Conservation (phyloP, 2,113 vertebrate species). For the Carettochelys insculpta region DNA sequence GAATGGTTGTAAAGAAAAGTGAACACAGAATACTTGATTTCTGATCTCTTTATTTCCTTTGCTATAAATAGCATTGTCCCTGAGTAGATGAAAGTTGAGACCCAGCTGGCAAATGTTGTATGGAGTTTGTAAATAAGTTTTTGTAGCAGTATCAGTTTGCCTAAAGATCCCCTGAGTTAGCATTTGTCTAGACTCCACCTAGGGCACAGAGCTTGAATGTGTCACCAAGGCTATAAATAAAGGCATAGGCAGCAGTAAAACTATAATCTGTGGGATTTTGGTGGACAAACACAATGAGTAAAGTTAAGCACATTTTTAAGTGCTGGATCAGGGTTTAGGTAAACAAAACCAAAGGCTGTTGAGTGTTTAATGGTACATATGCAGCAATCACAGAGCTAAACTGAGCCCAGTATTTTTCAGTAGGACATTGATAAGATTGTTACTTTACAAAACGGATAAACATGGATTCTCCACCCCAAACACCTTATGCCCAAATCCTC, state of each 20-base stretch:
- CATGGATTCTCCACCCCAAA: neutral
- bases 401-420: neutral
- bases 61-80: neutral
- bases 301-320: neutral
- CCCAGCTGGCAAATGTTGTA: neutral
- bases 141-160: neutral
- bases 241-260: neutral
- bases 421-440: neutral
- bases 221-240: neutral
- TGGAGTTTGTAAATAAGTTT: neutral
- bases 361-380: neutral
- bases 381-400: neutral
- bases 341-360: neutral
- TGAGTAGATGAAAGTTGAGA: neutral
- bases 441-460: neutral
- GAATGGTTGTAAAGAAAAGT: neutral
- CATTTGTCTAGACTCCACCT: neutral
- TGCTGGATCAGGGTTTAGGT: neutral
- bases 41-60: neutral
- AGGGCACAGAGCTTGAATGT: neutral
- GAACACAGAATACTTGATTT: neutral
- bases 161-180: neutral
- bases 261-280: neutral
- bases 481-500: neutral
- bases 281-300: rapidly evolving